A percentile compares a stretch with the other conserved stretches of the same genome.
These are phyloP conservation scores for Verasper variegatus DNA, from an alignment of 2,113 vertebrate species.

Conservation along the genomic window DNA sequence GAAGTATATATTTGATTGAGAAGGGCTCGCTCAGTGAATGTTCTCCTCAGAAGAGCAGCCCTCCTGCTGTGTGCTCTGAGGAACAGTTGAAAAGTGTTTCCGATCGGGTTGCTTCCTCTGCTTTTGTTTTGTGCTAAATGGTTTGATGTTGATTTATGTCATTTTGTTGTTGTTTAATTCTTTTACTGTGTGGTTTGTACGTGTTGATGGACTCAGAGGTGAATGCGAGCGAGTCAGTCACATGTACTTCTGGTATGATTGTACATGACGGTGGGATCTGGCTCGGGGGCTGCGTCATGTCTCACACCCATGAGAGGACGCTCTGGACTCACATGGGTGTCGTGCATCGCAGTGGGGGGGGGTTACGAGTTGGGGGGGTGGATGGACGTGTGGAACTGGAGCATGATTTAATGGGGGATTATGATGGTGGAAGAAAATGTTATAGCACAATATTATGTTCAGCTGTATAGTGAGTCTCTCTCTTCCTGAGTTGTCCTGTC, in stretches of 20 bases:
- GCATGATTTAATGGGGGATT: slow-evolving; percentile 31
- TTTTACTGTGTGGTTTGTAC: not conserved
- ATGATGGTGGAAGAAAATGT: slow-evolving; percentile 48
- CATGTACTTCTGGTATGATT: too few species aligned
- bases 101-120: slow-evolving; percentile 34
- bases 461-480: slow-evolving; percentile 3
- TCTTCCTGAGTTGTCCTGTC: not conserved
- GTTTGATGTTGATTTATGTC: not conserved
- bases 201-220: not conserved
- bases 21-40: slow-evolving; percentile 8
- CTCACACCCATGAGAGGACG: too few species aligned
- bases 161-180: too few species aligned
- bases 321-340: too few species aligned
- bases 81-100: slow-evolving; percentile 14
- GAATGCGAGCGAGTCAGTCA: too few species aligned
- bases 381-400: slow-evolving; percentile 5
- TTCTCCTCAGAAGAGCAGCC: too few species aligned
- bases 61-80: not conserved
- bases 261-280: too few species aligned
- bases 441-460: slow-evolving; percentile 40
- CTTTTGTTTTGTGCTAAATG: not conserved
- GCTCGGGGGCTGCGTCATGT: too few species aligned
- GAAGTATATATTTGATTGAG: slow-evolving; percentile 10
- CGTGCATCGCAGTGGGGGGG: too few species aligned
- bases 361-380: not conserved